Base-by-base conservation (phyloP, 1,140 invertebrate genomes). In the Rhizoglyphus robini region DNA sequence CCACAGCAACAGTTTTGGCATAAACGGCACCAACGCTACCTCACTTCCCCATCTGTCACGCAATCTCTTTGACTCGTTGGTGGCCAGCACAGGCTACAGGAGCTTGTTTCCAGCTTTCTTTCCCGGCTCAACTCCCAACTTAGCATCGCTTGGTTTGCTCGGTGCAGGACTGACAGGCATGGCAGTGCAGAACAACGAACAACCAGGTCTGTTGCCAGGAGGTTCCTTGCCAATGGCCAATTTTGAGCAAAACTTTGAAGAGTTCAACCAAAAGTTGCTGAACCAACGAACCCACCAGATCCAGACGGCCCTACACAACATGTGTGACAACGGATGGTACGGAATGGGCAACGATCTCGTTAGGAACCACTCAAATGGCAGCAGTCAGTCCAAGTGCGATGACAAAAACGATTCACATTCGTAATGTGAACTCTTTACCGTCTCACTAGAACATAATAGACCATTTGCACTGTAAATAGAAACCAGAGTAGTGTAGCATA, bases 101-200 rank as follows among this genome's bases (percentile, higher is more conserved):
- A 54, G 23, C 20, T 23, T 54, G 15, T 54, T 54, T 54, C 51
- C 51, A 18, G 36, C 36, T 8, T 54, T 54, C 51, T 54, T 54
- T 54, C 51, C 51, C 51, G 51, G 51, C 51, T 25, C 51, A 27
- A 54, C 31, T 32, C 51, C 51, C 51, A 54, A 54, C 23, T 23
- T 54, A 32, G 51, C 51, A 8, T 54, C 51, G 15, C 20, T 54
- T 11, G 51, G 51, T 8, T 32, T 54, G 23, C 51, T 54, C 23
- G 51, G 51, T 54, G 20, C 51, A 8, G 51, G 51, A 8, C 20
- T 54, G 20, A 20, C 51, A 8, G 51, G 51, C 8, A 5, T 54
- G 20, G 51, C 51, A 25, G 8, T 20, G 51, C 51, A 54, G 51
- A 27, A 8, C 51, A 27, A 25, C 23, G 51, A 25, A 54, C 15